Conservation (phyloP, 2,888 invertebrate genomes). For the Cantharis lateralis region DNA sequence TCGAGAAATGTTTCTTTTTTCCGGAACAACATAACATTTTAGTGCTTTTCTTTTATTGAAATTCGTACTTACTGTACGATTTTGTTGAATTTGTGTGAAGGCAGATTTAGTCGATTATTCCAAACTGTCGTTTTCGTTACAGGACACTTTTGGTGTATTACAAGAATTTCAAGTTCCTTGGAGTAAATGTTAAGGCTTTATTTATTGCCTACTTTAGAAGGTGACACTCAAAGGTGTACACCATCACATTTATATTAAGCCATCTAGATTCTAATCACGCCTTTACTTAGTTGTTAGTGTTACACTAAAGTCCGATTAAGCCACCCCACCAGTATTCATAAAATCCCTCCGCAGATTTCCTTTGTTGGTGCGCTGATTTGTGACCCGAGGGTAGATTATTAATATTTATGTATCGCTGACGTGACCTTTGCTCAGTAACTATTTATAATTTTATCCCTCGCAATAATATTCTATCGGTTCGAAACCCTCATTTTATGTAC, state of each 20-base stretch:
- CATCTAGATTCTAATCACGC: slow-evolving; percentile 27
- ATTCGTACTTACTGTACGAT: not conserved
- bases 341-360: slow-evolving; percentile 26
- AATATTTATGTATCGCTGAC: slow-evolving; percentile 29
- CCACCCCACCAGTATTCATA: slow-evolving; percentile 25
- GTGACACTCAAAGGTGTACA: not conserved
- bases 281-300: slow-evolving; percentile 24
- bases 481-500: not conserved
- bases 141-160: not conserved
- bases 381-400: slow-evolving; percentile 29
- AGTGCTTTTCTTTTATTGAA: not conserved
- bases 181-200: not conserved
- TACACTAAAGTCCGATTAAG: slow-evolving; percentile 30
- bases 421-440: slow-evolving; percentile 16
- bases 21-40: not conserved
- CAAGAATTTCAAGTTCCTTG: not conserved
- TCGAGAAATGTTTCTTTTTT: not conserved
- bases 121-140: not conserved
- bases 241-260: slow-evolving; percentile 12
- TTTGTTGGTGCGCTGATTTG: slow-evolving; percentile 29
- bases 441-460: slow-evolving; percentile 5
- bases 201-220: not conserved
- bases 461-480: not conserved
- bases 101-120: not conserved
- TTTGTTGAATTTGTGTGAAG: not conserved